Base-by-base conservation (phyloP, 2,888 invertebrate genomes). In the Archaeoteleia sp. region DNA sequence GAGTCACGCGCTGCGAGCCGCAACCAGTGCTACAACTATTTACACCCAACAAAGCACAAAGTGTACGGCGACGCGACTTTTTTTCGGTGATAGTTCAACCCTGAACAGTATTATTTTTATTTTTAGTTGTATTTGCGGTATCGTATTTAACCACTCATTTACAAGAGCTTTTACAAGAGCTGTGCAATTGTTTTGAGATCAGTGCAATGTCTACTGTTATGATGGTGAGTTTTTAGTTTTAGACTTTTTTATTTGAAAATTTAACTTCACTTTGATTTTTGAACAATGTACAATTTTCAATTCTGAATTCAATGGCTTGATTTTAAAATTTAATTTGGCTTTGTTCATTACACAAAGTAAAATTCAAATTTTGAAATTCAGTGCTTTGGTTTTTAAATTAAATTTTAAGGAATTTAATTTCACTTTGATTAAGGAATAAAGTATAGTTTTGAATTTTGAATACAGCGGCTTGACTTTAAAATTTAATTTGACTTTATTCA, bases 141-240 rank as follows among this genome's bases (percentile, higher is more conserved):
- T n/a, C n/a, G n/a, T n/a, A n/a, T n/a, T n/a, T n/a, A n/a, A n/a
- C n/a, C n/a, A n/a, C n/a, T n/a, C n/a, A n/a, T n/a, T n/a, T n/a
- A n/a, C n/a, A n/a, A n/a, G n/a, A n/a, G n/a, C 63, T 54, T 32
- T 67, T 51, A 48, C 35, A 53, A 37, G 8, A 34, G 2, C 23
- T 30, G 45, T 10, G 48, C 27, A 43, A 45, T 17, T 46, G 40
- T 35, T 42, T 53, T 15, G 37, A 42, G 32, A 27, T 51, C 45
- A 37, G 37, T 58, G 70, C 45, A 17, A 82, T 82, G 82, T 82
- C 82, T 61, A 78, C 81, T 13, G 74, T 72, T 34, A 78, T 82
- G 77, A 73, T 76, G 70, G 82, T 82, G 70, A 82, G 82, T 81
- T 76, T 63, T 37, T 37, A 43, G 23, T 54, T 46, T 32, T 42